A percentile compares a stretch with the other conserved stretches of the same genome.
Conservation (phyloP, 2,113 vertebrate species). For the Mus pahari region DNA sequence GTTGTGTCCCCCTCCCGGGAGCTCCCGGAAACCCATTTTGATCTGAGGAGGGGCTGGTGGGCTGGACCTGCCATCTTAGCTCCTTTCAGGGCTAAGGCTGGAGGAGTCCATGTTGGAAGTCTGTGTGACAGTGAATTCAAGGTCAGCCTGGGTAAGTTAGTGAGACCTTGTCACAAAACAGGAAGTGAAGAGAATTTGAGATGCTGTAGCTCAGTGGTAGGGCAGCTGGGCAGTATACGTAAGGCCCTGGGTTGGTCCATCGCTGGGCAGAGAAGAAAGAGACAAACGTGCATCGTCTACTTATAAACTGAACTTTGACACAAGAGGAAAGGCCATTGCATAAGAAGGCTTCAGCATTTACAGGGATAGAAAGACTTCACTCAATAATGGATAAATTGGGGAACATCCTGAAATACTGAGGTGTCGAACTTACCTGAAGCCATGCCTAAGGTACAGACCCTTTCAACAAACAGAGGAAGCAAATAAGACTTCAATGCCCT, state of each 20-base stretch:
- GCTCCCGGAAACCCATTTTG: background rate
- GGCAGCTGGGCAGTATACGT: rapidly evolving
- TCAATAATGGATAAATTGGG: background rate
- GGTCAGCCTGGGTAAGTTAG: background rate
- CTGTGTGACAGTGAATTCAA: background rate
- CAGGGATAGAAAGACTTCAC: background rate
- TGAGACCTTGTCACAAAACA: background rate
- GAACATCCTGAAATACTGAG: background rate
- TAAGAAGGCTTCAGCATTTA: background rate
- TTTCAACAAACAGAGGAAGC: background rate
- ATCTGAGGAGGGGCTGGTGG: background rate
- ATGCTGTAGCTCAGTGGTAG: background rate
- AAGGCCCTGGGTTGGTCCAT: background rate
- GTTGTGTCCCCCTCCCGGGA: background rate
- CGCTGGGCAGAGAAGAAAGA: background rate
- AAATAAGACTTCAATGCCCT: background rate
- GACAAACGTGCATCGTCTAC: background rate
- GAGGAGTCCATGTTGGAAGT: background rate
- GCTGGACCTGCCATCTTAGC: background rate
- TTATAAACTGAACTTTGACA: background rate
- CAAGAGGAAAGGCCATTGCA: background rate
- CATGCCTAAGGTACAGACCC: background rate
- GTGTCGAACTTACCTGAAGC: background rate
- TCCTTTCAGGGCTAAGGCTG: background rate
- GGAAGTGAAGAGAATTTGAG: background rate